Evolutionary conservation across 2,113 vertebrate species (phyloP).

Genomic region (Andinoacara biseriatus): DNA sequence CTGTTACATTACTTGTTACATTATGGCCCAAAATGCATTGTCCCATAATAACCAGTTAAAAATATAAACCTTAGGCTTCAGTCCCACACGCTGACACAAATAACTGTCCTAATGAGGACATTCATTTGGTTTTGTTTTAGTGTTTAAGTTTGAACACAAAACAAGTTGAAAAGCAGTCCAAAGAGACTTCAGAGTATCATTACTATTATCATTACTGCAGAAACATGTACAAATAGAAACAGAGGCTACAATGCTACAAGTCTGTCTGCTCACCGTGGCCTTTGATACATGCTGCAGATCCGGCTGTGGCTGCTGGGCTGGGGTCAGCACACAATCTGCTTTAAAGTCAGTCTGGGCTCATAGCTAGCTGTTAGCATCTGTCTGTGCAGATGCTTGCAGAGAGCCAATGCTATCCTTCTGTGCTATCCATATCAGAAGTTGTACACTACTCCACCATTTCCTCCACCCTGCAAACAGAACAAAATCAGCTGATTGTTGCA

Average conservation of each 20-base stretch:
- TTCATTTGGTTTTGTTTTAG: accelerated
- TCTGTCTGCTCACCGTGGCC: neutral
- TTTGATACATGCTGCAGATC: neutral
- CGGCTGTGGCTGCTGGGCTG: too few species aligned
- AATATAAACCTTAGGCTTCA: neutral
- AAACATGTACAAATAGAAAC: neutral
- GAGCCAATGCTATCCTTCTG: too few species aligned
- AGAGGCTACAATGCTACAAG: neutral
- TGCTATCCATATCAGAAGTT: neutral
- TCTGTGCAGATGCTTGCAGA: too few species aligned
- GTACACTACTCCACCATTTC: accelerated
- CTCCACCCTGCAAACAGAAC: neutral
- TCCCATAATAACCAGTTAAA: neutral
- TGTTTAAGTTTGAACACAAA: neutral
- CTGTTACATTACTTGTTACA: neutral
- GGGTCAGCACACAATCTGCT: neutral
- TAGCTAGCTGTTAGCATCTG: too few species aligned
- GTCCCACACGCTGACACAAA: neutral
- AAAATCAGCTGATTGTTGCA: neutral
- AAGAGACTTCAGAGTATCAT: neutral
- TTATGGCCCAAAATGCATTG: neutral
- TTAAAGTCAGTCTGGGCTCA: neutral
- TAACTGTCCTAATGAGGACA: neutral
- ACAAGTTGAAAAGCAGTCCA: too few species aligned
- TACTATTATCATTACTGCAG: neutral